Base-by-base conservation (phyloP, 2,113 vertebrate species). In the Bujurquina vittata region DNA sequence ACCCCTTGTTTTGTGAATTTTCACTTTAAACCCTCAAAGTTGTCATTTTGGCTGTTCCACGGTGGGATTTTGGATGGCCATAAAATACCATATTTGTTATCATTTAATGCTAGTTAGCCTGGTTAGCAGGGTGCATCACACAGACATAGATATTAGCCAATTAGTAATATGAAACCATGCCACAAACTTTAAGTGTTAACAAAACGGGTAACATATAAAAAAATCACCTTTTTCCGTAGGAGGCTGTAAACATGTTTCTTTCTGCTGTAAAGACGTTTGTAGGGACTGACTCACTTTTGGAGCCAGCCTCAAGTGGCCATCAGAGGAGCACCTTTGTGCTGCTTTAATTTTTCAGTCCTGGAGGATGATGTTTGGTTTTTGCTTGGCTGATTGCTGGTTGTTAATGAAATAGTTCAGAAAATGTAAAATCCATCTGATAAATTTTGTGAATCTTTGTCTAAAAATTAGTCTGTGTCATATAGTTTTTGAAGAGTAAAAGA, bases 391-490 rank as follows among this genome's bases (percentile, higher is more conserved):
- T 49, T 46, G 43, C 37, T 10, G 62, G 23, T 37, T 67, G 62
- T 5, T 46, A 10, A 26, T 17, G 10, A 43, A 43, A 43, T 43
- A 10, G 3, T 11, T 43, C 40, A 43, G 40, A 12, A 43, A 43
- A 43, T 43, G 10, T 11, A 11, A 43, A 11, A 43, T 43, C 3
- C 3, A 67, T 1, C 8, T 0, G 62, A 65, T 65, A 43, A 17
- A 46, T 22, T 46, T 46, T 46, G 43, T 67, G 14, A 67, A 10
- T 4, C 37, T 46, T 18, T 10, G 17, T 7, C 37, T 67, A 67
- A 67, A 46, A 46, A 6, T 26, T 5, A 2, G 0, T 26, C 22
- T 17, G 22, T 67, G 37, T 37, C 5, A 7, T n/a, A 23, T 17
- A 43, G 17, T 65, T 65, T 65, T 10, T 57, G 22, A 57, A 57